Percentiles rank a stretch among this genome's conserved stretches.
Conservation (phyloP, 1,140 invertebrate species). For the Eciton burchellii region DNA sequence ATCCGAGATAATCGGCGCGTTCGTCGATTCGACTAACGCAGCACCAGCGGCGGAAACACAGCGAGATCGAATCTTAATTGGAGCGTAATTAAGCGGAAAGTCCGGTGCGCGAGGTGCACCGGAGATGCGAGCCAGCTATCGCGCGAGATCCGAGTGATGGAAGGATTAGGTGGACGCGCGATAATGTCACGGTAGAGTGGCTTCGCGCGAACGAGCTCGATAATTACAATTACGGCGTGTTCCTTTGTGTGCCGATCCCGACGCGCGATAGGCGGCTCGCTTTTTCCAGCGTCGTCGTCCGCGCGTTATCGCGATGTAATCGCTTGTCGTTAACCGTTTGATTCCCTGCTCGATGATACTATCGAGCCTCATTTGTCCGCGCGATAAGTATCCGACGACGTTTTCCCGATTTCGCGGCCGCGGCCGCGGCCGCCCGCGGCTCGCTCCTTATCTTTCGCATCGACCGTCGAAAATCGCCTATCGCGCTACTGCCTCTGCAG, state of each 20-base stretch:
- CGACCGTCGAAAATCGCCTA: conserved; percentile 62
- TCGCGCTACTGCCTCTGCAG: conserved; percentile 30
- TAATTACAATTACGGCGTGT: conserved; percentile 40
- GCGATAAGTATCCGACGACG: conserved; percentile 55
- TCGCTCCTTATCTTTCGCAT: conserved; percentile 51
- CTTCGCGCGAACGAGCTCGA: conserved; percentile 10
- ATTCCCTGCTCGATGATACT: conserved; percentile 63
- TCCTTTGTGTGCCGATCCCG: conserved; percentile 38
- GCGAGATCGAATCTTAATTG: conserved; percentile 14
- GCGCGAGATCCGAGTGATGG: conserved; percentile 11
- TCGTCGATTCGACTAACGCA: not conserved
- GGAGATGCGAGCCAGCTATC: not conserved
- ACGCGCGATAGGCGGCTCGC: conserved; percentile 25
- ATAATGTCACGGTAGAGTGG: conserved; percentile 47
- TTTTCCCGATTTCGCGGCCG: conserved; percentile 20
- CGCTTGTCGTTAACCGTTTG: conserved; percentile 50
- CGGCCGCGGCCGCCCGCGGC: not conserved
- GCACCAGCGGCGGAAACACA: not conserved
- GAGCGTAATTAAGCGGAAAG: not conserved
- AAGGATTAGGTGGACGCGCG: conserved; percentile 21
- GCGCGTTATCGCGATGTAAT: conserved; percentile 61
- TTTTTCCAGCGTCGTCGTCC: conserved; percentile 27
- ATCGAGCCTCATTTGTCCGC: conserved; percentile 56
- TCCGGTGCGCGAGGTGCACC: not conserved
- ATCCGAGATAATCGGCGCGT: too few species aligned